phyloP scores from a whole-genome alignment of 2,113 vertebrate genomes.

The human region DNA sequence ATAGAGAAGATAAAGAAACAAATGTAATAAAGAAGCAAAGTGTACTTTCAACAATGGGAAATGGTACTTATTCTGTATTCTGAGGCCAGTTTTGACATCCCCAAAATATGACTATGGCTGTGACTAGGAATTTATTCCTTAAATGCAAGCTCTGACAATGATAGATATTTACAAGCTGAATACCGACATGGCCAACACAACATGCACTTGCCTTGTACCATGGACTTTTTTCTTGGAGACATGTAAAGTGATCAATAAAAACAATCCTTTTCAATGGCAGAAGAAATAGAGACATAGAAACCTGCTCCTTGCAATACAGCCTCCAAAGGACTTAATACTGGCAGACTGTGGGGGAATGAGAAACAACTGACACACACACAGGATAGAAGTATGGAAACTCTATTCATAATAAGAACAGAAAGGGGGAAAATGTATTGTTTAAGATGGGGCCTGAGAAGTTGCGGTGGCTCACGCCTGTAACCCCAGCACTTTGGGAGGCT shows the following conservation, averaged over 20 bases:
- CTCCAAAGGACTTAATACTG: not conserved
- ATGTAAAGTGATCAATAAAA: not conserved
- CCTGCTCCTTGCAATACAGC: not conserved
- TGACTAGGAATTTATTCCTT: not conserved
- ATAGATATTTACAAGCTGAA: not conserved
- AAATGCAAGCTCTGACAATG: not conserved
- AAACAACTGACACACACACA: not conserved
- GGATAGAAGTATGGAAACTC: not conserved
- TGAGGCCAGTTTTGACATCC: not conserved
- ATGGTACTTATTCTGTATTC: not conserved
- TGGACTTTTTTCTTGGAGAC: not conserved
- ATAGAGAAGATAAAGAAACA: not conserved
- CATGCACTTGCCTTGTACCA: not conserved
- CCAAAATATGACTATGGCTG: not conserved
- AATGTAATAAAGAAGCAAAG: not conserved
- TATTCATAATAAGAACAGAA: not conserved
- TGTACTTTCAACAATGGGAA: slow-evolving; percentile 29
- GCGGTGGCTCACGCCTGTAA: not conserved
- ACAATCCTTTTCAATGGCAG: not conserved
- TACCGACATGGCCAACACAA: not conserved
- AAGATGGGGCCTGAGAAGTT: not conserved
- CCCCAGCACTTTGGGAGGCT: not conserved
- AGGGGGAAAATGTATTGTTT: not conserved
- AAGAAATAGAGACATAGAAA: not conserved
- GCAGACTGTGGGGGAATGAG: not conserved